Percentiles rank a stretch among this genome's conserved stretches.
phyloP scores from a whole-genome alignment of 2,797 vertebrate species.

The Pipistrellus pipistrellus region DNA sequence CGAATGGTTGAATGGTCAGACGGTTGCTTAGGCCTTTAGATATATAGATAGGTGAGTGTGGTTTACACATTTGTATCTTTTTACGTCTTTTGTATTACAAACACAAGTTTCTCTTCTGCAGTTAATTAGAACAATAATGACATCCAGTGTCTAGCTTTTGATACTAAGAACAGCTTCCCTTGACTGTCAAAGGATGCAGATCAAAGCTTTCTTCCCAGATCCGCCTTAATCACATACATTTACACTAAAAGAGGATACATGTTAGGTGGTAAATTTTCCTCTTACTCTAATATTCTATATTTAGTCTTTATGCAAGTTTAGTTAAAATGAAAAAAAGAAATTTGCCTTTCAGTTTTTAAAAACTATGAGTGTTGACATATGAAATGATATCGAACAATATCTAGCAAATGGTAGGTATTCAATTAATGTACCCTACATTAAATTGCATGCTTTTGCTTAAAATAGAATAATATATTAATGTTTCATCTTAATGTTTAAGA shows the following conservation, averaged over 20 bases:
- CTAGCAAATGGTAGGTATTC: slow-evolving; percentile 21
- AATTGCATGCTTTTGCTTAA: slow-evolving; percentile 6
- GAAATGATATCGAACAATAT: not conserved
- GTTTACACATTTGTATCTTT: not conserved
- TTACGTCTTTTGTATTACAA: not conserved
- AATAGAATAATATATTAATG: not conserved
- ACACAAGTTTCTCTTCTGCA: not conserved
- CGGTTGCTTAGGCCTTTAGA: too few species aligned
- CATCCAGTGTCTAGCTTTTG: slow-evolving; percentile 71
- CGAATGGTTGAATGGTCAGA: too few species aligned
- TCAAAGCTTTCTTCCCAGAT: slow-evolving; percentile 43
- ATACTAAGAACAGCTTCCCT: slow-evolving; percentile 61
- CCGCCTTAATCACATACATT: slow-evolving; percentile 52
- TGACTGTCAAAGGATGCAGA: slow-evolving; percentile 65
- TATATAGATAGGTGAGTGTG: not conserved
- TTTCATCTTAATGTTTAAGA: slow-evolving; percentile 74
- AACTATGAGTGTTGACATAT: not conserved
- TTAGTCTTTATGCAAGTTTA: slow-evolving; percentile 59
- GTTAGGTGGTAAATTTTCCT: slow-evolving; percentile 54
- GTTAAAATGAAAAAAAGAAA: slow-evolving; percentile 14
- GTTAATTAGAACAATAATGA: slow-evolving; percentile 54
- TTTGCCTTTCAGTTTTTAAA: slow-evolving; percentile 52
- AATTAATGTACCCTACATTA: not conserved
- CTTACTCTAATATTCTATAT: slow-evolving; percentile 55
- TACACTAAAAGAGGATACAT: slow-evolving; percentile 43